phyloP scores from a whole-genome alignment of 2,113 vertebrate genomes.

The Electrona antarctica region DNA sequence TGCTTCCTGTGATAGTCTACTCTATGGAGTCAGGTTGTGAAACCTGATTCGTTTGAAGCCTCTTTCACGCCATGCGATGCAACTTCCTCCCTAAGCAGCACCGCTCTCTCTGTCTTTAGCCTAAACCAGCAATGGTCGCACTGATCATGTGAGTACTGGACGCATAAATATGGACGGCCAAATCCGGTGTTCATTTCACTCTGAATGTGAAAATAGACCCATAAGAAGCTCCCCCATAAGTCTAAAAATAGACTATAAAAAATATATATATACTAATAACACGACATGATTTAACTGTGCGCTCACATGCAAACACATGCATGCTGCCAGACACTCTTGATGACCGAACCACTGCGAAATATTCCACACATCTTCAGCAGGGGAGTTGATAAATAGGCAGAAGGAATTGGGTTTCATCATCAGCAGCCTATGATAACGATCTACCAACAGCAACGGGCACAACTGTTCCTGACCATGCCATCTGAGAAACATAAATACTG shows the following conservation, averaged over 20 bases:
- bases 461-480: slow-evolving; percentile 60
- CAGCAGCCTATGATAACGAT: slow-evolving; percentile 59
- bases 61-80: slow-evolving; percentile 36
- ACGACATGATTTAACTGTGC: too few species aligned
- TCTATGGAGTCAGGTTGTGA: slow-evolving; percentile 62
- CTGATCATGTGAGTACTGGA: slow-evolving; percentile 1
- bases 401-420: slow-evolving; percentile 61
- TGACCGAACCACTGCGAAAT: not conserved
- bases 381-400: slow-evolving; percentile 50
- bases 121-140: not conserved
- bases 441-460: slow-evolving; percentile 51
- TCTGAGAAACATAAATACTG: slow-evolving; percentile 34
- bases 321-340: not conserved
- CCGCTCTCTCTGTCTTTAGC: slow-evolving; percentile 26
- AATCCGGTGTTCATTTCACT: too few species aligned
- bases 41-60: slow-evolving; percentile 66
- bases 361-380: slow-evolving; percentile 22
- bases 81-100: slow-evolving; percentile 42
- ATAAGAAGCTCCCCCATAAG: too few species aligned
- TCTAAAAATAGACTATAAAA: too few species aligned
- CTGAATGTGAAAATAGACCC: too few species aligned
- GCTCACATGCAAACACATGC: not conserved
- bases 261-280: too few species aligned
- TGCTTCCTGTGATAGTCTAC: slow-evolving; percentile 77
- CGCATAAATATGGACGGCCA: not conserved